These are phyloP conservation scores for Parasteatoda lunata DNA, from an alignment of 2,888 invertebrate genomes.

Conservation along the genomic window DNA sequence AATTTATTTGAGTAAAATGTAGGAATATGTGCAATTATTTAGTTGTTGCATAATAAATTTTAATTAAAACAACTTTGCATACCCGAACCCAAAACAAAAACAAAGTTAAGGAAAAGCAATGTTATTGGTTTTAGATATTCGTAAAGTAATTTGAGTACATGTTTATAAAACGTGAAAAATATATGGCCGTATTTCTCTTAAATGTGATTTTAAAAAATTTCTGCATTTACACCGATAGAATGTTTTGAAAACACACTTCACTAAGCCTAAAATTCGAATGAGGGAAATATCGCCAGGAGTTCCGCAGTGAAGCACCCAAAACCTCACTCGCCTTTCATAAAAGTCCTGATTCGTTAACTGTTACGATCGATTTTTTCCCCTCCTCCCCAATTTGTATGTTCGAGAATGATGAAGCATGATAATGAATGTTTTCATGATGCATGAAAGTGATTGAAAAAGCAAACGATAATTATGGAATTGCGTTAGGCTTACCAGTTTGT, in stretches of 20 bases:
- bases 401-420: background rate
- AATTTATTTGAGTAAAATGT: no score
- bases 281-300: slow-evolving; percentile 18
- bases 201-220: no score
- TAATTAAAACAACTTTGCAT: no score
- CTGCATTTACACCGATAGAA: background rate
- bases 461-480: background rate
- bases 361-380: slow-evolving; percentile 23
- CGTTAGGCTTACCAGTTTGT: slow-evolving; percentile 89
- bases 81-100: no score
- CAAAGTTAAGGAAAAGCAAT: no score
- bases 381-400: background rate
- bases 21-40: no score
- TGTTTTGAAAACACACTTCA: slow-evolving; percentile 15
- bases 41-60: no score
- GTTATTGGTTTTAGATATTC: no score
- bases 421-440: background rate
- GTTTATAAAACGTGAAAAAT: no score
- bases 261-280: slow-evolving; percentile 39
- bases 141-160: no score
- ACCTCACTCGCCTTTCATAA: slow-evolving; percentile 28
- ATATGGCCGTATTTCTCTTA: no score
- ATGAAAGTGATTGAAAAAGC: background rate
- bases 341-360: slow-evolving; percentile 42
- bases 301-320: slow-evolving; percentile 52